Evolutionary conservation across 2,797 vertebrate genomes (phyloP).

Genomic region (Triplophysa yarkandensis): DNA sequence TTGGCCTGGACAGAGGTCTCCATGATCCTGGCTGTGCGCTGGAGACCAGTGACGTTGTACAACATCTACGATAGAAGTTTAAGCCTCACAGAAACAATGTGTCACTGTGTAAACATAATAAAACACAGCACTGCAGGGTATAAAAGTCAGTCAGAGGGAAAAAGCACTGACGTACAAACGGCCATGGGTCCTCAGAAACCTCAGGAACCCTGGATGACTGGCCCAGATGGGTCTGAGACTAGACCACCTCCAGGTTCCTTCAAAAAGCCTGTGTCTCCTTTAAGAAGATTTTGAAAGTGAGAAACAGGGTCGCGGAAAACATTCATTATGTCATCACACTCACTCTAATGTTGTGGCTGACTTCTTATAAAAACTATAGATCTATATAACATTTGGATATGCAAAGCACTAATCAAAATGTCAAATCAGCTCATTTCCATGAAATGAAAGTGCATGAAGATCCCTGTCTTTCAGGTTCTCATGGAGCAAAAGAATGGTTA

Average conservation of each 20-base stretch:
- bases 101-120: constrained; percentile 61
- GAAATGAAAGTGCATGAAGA: neutral
- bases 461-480: neutral
- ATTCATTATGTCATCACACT: neutral
- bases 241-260: neutral
- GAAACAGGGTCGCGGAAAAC: neutral
- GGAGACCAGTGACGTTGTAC: constrained; percentile 27
- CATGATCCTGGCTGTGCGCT: constrained; percentile 47
- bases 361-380: too few relatives aligned
- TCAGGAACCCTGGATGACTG: constrained; percentile 3
- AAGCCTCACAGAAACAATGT: constrained; percentile 50
- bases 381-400: too few relatives aligned
- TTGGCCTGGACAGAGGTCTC: constrained; percentile 44
- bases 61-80: constrained; percentile 44
- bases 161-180: constrained; percentile 50
- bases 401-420: neutral
- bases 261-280: neutral
- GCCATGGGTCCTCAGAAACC: constrained; percentile 45
- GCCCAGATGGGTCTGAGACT: neutral
- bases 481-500: neutral
- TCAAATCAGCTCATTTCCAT: neutral
- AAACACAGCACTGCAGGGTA: constrained; percentile 52
- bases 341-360: neutral
- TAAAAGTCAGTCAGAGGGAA: constrained; percentile 63
- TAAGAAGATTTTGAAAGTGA: neutral